Conservation (phyloP, 2,797 vertebrate genomes). For the Scleropages formosus region DNA sequence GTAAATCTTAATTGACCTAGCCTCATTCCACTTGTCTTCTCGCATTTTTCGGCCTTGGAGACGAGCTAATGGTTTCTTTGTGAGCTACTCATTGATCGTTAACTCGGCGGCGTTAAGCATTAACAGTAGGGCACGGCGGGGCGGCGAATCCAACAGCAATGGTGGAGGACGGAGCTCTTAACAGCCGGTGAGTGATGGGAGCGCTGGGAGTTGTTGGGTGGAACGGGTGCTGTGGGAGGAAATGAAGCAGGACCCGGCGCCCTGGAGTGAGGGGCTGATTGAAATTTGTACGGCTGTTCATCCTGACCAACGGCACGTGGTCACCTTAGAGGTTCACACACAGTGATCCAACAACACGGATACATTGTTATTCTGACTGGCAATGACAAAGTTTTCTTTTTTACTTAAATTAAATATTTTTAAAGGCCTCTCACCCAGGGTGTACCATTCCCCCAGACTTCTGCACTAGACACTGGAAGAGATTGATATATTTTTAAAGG, state of each 20-base stretch:
- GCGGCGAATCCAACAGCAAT: constrained; percentile 56
- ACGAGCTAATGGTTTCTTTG: constrained; percentile 51
- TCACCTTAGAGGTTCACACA: constrained; percentile 33
- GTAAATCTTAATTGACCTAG: neutral
- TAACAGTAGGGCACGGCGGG: constrained; percentile 49
- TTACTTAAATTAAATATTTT: neutral
- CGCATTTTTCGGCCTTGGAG: constrained; percentile 28
- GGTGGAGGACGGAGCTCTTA: constrained; percentile 51
- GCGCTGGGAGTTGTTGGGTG: constrained; percentile 55
- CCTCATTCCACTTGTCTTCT: constrained; percentile 5
- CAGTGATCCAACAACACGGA: neutral
- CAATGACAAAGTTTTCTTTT: neutral
- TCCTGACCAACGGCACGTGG: constrained; percentile 45
- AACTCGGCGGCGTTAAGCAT: constrained; percentile 61
- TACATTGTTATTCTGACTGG: no score
- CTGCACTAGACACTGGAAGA: no score
- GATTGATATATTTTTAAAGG: no score
- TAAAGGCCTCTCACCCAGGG: no score
- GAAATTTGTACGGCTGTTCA: constrained; percentile 58
- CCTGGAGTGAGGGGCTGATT: constrained; percentile 63
- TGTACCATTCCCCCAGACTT: no score
- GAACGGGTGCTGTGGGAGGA: constrained; percentile 44
- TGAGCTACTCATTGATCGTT: constrained; percentile 65
- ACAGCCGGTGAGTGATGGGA: constrained; percentile 54
- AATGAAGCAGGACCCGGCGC: constrained; percentile 56